phyloP scores from a whole-genome alignment of 2,113 vertebrate species.

The Saiga tatarica region DNA sequence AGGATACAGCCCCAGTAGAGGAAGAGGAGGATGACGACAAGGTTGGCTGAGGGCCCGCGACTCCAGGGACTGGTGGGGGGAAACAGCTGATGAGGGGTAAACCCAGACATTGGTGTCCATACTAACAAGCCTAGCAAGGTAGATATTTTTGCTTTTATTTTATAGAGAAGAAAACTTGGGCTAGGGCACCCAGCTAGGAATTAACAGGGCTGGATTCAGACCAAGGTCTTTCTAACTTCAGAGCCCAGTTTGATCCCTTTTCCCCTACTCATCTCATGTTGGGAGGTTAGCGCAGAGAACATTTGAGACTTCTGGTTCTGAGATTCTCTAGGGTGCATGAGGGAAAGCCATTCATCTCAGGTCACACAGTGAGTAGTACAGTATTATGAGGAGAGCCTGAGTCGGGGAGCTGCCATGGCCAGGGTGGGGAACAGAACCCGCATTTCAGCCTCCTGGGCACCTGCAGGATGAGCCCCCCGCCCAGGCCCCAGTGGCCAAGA shows the following conservation, averaged over 20 bases:
- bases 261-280: not conserved
- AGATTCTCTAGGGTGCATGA: not conserved
- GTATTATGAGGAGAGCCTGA: not conserved
- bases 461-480: constrained; percentile 76
- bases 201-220: not conserved
- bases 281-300: not conserved
- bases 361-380: not conserved
- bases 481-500: constrained; percentile 81
- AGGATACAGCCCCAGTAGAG: constrained; percentile 74
- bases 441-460: not conserved
- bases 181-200: not conserved
- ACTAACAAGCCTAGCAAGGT: not conserved
- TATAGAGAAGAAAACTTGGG: not conserved
- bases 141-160: not conserved
- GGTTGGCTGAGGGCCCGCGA: constrained; percentile 74
- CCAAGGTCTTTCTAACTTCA: not conserved
- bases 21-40: constrained; percentile 83
- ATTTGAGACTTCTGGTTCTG: not conserved
- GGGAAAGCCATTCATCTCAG: not conserved
- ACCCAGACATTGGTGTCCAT: not conserved
- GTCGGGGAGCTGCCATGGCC: not conserved
- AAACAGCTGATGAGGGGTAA: not conserved
- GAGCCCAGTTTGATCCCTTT: not conserved
- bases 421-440: not conserved
- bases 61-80: constrained; percentile 15